Evolutionary conservation across 2,113 vertebrate species (phyloP).

Genomic region (Takifugu flavidus): DNA sequence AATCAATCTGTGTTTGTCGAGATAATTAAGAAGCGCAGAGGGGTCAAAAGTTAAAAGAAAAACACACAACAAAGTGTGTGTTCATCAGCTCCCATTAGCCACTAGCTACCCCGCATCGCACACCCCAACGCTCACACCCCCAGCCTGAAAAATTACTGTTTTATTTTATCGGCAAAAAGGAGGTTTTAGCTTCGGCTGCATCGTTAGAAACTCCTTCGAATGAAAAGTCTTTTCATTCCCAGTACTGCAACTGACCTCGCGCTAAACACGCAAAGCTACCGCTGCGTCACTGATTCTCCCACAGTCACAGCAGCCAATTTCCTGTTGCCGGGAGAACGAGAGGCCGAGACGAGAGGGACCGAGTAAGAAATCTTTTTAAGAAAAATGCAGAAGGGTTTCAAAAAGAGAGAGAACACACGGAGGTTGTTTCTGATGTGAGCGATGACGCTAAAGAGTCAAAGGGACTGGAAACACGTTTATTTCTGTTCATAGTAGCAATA

Average conservation of each 20-base stretch:
- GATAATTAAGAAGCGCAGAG: background rate
- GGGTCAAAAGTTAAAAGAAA: background rate
- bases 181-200: no score
- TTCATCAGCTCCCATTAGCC: conserved; percentile 15
- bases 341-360: conserved; percentile 25
- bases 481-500: no score
- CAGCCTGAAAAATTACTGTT: no score
- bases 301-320: conserved; percentile 44
- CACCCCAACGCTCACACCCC: no score
- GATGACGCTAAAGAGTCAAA: conserved; percentile 53
- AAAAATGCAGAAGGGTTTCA: conserved; percentile 4
- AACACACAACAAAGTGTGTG: background rate
- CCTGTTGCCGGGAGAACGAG: conserved; percentile 14
- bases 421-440: background rate
- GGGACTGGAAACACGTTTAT: background rate
- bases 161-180: no score
- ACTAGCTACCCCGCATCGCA: no score
- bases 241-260: conserved; percentile 6
- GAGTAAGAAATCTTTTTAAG: conserved; percentile 32
- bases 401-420: conserved; percentile 3
- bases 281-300: conserved; percentile 33
- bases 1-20: background rate
- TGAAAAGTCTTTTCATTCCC: no score
- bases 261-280: conserved; percentile 14
- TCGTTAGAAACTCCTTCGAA: no score